Conservation (phyloP, 1,140 invertebrate species). For the Trichoplusia ni region DNA sequence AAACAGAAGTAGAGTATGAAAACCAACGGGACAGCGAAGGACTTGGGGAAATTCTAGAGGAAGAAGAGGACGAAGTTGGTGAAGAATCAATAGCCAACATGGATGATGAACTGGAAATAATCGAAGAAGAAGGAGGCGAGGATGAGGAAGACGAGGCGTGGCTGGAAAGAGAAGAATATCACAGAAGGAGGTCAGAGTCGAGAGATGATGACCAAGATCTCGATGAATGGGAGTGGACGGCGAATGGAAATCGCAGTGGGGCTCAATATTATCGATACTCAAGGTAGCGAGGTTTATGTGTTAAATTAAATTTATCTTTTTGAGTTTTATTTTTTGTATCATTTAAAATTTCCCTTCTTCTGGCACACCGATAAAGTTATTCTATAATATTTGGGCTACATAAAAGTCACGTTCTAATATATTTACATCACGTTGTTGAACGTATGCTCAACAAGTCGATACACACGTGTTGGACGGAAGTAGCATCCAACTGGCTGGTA, state of each 20-base stretch:
- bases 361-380: background rate
- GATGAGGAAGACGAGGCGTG: slow-evolving; percentile 58
- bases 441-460: no score
- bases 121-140: slow-evolving; percentile 64
- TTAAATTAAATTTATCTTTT: slow-evolving; percentile 41
- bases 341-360: background rate
- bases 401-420: no score
- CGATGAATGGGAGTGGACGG: slow-evolving; percentile 78
- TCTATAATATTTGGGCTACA: no score
- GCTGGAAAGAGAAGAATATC: slow-evolving; percentile 55
- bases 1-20: slow-evolving; percentile 73
- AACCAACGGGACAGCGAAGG: slow-evolving; percentile 63
- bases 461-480: no score
- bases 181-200: slow-evolving; percentile 46
- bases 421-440: no score
- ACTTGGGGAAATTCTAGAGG: slow-evolving; percentile 75
- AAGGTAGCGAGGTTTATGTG: slow-evolving; percentile 58
- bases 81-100: slow-evolving; percentile 33
- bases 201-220: slow-evolving; percentile 63
- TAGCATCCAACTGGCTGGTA: no score
- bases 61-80: slow-evolving; percentile 66
- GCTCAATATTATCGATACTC: slow-evolving; percentile 68
- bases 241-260: slow-evolving; percentile 56
- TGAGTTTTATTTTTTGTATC: slow-evolving; percentile 24
- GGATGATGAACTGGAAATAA: slow-evolving; percentile 67